These are phyloP conservation scores for Stegostoma tigrinum DNA, from an alignment of 2,113 vertebrate species.

Conservation along the genomic window DNA sequence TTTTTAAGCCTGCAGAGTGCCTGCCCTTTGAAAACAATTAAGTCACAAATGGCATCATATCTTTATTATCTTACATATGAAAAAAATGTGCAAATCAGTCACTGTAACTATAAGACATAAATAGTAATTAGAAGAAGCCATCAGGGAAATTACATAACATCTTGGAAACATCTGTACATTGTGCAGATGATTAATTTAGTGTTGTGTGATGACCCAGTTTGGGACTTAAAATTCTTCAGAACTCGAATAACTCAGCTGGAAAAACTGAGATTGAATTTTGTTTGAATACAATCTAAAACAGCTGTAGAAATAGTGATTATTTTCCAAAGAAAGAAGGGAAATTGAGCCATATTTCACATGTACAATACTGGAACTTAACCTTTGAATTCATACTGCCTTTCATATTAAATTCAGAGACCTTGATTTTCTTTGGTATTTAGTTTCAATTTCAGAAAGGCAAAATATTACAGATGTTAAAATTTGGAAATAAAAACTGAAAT, in stretches of 20 bases:
- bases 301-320: conserved; percentile 26
- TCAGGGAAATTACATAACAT: conserved; percentile 31
- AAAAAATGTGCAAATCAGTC: background rate
- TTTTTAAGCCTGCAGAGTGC: background rate
- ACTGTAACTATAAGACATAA: background rate
- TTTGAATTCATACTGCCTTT: background rate
- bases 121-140: conserved; percentile 22
- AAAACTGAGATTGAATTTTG: background rate
- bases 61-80: background rate
- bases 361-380: background rate
- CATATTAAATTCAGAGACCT: background rate
- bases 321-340: conserved; percentile 6
- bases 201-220: background rate
- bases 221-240: background rate
- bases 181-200: conserved; percentile 29
- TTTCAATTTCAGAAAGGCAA: background rate
- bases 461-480: background rate
- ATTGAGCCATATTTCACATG: background rate
- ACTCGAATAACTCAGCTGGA: conserved; percentile 13
- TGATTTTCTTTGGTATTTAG: background rate
- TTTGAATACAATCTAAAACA: conserved; percentile 23
- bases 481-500: background rate
- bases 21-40: background rate
- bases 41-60: background rate
- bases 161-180: conserved; percentile 33